Evolutionary conservation across 2,888 invertebrate species (phyloP).

Genomic region (Ichneumon xanthorius): DNA sequence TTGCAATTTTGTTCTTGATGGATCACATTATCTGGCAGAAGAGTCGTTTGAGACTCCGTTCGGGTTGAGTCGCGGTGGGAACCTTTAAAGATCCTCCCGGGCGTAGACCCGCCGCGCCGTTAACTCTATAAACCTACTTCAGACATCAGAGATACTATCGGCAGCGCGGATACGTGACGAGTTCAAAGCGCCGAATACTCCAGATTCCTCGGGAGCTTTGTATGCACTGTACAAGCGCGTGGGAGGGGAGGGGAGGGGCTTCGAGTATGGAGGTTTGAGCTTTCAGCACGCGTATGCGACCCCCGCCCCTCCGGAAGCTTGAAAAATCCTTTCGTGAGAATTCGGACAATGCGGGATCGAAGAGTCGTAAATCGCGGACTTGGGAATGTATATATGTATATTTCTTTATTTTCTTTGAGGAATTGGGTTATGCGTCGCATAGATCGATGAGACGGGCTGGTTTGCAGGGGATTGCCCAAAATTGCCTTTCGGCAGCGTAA

Average conservation of each 20-base stretch:
- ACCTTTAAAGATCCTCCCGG: slow-evolving; percentile 29
- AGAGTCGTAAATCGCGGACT: slow-evolving; percentile 21
- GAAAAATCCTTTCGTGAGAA: slow-evolving; percentile 40
- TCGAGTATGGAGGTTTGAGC: slow-evolving; percentile 31
- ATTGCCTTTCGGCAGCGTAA: not conserved
- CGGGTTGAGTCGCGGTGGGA: slow-evolving; percentile 24
- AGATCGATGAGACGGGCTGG: not conserved
- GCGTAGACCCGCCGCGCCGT: slow-evolving; percentile 23
- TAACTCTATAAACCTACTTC: slow-evolving; percentile 59
- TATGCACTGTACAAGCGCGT: slow-evolving; percentile 3
- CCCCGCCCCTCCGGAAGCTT: not conserved
- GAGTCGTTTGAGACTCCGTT: not conserved
- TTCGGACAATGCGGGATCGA: slow-evolving; percentile 23
- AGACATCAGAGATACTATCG: slow-evolving; percentile 63
- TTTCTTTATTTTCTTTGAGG: not conserved
- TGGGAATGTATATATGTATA: not conserved
- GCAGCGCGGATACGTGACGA: slow-evolving; percentile 62
- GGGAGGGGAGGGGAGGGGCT: not conserved
- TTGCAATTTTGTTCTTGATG: slow-evolving; percentile 70
- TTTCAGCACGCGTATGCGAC: slow-evolving; percentile 44
- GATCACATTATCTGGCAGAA: slow-evolving; percentile 54
- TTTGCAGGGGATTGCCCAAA: not conserved
- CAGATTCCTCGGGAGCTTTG: slow-evolving; percentile 61
- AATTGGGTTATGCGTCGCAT: not conserved
- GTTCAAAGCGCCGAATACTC: slow-evolving; percentile 66